Evolutionary conservation across 2,797 vertebrate species (phyloP), one percentile per base, ranked within the genome.

Genomic region (Micrastur ruficollis): DNA sequence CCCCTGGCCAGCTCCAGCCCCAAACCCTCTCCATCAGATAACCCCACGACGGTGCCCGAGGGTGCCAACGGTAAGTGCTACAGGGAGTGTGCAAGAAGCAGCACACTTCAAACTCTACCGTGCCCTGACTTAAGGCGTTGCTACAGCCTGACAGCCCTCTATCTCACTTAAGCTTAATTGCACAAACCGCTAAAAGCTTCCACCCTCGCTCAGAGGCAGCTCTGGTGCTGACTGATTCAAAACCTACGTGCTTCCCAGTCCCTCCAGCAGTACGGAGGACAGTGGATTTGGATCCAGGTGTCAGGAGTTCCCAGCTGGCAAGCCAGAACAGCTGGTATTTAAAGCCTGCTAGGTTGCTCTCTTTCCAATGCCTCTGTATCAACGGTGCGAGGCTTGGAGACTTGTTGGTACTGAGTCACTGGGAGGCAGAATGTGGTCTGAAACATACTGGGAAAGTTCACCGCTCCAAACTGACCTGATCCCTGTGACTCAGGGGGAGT

Each of bases 241-340:
- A 31, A 2, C 14, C 42, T 25, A 63, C 56, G 46, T 46, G 63
- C 42, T 82, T 12, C 75, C 65, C 52, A 49, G 65, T 13, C 34
- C 12, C 40, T 49, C 16, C 58, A 50, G 55, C 0, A 0, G 27
- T 5, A 26, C 0, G 31, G 34, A 44, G 36, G 40, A 34, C 3
- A 6, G 29, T 11, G 85, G 59, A n/a, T 86, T 75, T 83, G 65
- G 76, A 75, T 40, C 42, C 47, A 31, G 16, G 27, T 36, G 26
- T 40, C 1, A 2, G 61, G 27, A 95, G 34, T 19, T 83, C 34
- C 40, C 36, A 32, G 44, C 14, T 11, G 12, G 31, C 13, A 56
- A 81, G 50, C 59, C 26, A 27, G 17, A 68, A 83, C 79, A 58
- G 26, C 25, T 19, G 49, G 6, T 32, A 26, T 70, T 20, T 52